Evolutionary conservation across 2,113 vertebrate genomes (phyloP), one percentile per base, ranked within the genome.

Genomic region (Cygnus atratus): DNA sequence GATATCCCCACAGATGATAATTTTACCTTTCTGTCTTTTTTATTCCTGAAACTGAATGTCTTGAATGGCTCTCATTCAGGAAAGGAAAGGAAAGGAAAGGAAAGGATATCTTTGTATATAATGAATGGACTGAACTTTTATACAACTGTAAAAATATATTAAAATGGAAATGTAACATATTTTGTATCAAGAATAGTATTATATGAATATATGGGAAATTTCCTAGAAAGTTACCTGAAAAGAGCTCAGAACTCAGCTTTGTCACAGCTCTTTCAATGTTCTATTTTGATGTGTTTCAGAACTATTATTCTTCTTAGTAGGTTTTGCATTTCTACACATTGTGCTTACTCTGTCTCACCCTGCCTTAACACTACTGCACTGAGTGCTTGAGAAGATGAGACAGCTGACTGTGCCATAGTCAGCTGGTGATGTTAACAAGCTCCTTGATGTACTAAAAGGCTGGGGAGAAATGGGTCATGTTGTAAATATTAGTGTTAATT

Each of bases 401-500:
- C 50, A 88, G 58, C 74, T 84, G 21, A n/a, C 79, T 93, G 65
- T 75, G 73, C 74, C 73, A 62, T 14, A 96, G 67, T 91, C 88
- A 92, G 73, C 54, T 92, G 82, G 79, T 28, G 33, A 95, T 68
- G 22, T 31, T 91, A 62, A 90, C 75, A 86, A 87, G 9, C 17
- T 95, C 74, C 71, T 58, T 66, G 41, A 58, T 72, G 74, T 13
- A 74, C 28, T 92, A 48, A 77, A 68, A 71, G 71, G 17, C 13
- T 12, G 62, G 39, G 66, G 68, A 59, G 72, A 85, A 88, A 91
- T 13, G 19, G 73, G 74, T 94, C 33, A 48, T 70, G 25, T 43
- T 94, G 58, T 31, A 66, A 90, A 90, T 33, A 84, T 28, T 33
- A 91, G 84, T 9, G 3, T 58, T 78, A 91, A 93, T 86, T 95